Conservation (phyloP, 2,797 vertebrate genomes). For the Xenopus petersii region DNA sequence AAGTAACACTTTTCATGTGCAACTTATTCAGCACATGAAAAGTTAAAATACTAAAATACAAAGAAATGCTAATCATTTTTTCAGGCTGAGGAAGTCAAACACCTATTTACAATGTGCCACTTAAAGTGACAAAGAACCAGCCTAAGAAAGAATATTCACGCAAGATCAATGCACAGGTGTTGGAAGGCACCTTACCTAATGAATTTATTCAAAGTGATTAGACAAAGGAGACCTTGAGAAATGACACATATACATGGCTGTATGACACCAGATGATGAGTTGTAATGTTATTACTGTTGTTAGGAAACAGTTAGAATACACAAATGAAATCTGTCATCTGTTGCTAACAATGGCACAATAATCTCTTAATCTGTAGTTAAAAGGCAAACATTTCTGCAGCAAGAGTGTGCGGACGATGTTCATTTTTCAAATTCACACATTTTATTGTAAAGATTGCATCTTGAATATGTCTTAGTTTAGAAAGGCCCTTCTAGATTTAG, state of each 20-base stretch:
- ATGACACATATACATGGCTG: conserved; percentile 13
- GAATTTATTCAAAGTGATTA: conserved; percentile 11
- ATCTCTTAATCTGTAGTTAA: conserved; percentile 33
- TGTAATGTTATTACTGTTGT: conserved; percentile 30
- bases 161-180: conserved; percentile 23
- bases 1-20: too few relatives aligned
- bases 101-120: neutral
- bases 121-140: neutral
- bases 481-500: conserved; percentile 10
- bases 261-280: conserved; percentile 4
- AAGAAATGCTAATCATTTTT: neutral
- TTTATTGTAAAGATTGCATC: conserved; percentile 16
- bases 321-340: conserved; percentile 28
- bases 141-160: conserved; percentile 8
- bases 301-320: conserved; percentile 31
- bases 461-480: conserved; percentile 9
- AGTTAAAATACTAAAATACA: neutral
- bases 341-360: conserved; percentile 27
- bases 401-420: neutral
- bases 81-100: neutral
- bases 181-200: conserved; percentile 9
- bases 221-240: conserved; percentile 15
- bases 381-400: conserved; percentile 19
- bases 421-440: conserved; percentile 4
- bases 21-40: neutral